phyloP scores from a whole-genome alignment of 2,888 invertebrate genomes.

The Netelia fuscicornis region DNA sequence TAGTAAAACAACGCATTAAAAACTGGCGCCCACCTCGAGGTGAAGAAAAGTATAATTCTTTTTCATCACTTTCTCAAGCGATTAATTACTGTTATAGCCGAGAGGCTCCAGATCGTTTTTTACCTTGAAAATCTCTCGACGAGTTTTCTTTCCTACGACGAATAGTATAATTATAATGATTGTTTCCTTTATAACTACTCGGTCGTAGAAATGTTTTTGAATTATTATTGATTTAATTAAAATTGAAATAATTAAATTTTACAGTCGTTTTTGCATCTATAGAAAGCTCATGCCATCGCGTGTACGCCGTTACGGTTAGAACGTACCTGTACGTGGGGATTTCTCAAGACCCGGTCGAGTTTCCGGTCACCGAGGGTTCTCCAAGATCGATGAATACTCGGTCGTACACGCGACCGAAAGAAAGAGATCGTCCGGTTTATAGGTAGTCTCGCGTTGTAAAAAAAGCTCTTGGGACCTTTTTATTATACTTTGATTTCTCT shows the following conservation, averaged over 20 bases:
- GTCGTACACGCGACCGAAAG: neutral
- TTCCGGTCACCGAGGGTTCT: constrained; percentile 20
- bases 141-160: neutral
- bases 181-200: too few species aligned
- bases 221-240: too few species aligned
- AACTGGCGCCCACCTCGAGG: constrained; percentile 7
- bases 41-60: constrained; percentile 32
- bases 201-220: too few species aligned
- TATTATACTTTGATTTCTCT: neutral
- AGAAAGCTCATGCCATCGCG: constrained; percentile 21
- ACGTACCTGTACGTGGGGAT: constrained; percentile 5
- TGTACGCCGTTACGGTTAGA: constrained; percentile 24
- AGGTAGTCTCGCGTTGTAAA: neutral
- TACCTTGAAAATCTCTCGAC: neutral
- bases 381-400: constrained; percentile 41
- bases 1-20: constrained; percentile 18
- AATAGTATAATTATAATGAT: neutral
- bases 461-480: neutral
- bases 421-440: neutral
- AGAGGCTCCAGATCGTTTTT: constrained; percentile 23
- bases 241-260: neutral
- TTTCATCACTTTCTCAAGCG: constrained; percentile 36
- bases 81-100: constrained; percentile 31
- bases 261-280: constrained; percentile 6
- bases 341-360: constrained; percentile 3